Base-by-base conservation (phyloP, 2,797 vertebrate species). In the Anisognathus igniventris region DNA sequence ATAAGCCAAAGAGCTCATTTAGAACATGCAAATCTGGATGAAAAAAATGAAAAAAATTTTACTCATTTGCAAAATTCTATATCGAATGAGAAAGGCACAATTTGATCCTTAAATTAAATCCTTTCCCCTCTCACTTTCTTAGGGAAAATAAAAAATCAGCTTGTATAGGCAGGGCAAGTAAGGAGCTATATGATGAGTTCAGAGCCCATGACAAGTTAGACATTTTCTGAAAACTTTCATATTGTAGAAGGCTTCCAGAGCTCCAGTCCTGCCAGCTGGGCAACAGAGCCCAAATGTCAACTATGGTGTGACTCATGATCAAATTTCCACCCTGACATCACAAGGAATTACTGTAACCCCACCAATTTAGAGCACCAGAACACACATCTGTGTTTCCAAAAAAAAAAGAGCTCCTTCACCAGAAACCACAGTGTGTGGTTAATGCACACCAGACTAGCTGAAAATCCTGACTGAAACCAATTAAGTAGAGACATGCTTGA, bases 391-490 rank as follows among this genome's bases (percentile, higher is more conserved):
- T 60, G 20, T 39, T 82, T 21, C 37, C 12, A 76, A 81, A 73
- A 56, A 22, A 56, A 56, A 25, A n/a, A 25, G 65, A 30, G 2
- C n/a, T 13, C 6, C 64, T 73, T 81, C 67, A 68, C 22, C 30
- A 88, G 42, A 54, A 72, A 62, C 18, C 14, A n/a, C 3, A 74
- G 39, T 9, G 24, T 73, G 57, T 2, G 0, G 51, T 89, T 71
- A 79, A 85, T n/a, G 39, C 35, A 50, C 18, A 12, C 27, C 30
- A 64, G 53, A 77, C 50, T 42, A 60, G 48, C 64, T 85, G 65
- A 45, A 83, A 95, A 91, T 91, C 67, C 81, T 74, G 50, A 47
- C 80, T 47, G 86, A 91, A 93, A 74, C 53, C 80, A 77, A 44
- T 91, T 67, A 79, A 90, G 19, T 14, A 67, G 53, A 87, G 65